These are phyloP conservation scores for Cochlearius cochlearius DNA, from an alignment of 2,113 vertebrate species.

Conservation along the genomic window DNA sequence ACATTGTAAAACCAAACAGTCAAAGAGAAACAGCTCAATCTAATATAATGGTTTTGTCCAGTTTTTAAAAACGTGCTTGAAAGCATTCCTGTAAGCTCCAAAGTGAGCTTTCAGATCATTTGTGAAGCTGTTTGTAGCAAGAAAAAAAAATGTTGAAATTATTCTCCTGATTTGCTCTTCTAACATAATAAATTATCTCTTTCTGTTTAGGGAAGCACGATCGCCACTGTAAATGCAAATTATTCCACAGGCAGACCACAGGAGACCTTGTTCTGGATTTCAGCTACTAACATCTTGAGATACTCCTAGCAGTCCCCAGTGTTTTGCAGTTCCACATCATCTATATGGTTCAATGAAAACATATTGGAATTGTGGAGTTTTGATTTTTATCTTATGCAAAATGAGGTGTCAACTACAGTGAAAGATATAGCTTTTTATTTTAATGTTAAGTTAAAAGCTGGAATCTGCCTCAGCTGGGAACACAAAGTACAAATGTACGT, in stretches of 20 bases:
- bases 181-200: not conserved
- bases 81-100: not conserved
- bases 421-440: not conserved
- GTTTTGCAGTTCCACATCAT: not conserved
- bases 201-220: rapidly evolving
- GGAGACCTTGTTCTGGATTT: not conserved
- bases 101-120: not conserved
- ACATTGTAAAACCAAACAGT: not conserved
- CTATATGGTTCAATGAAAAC: not conserved
- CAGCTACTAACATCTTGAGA: not conserved
- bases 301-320: not conserved
- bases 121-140: not conserved
- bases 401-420: not conserved
- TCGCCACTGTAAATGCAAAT: not conserved
- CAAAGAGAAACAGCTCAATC: not conserved
- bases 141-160: not conserved
- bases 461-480: not conserved
- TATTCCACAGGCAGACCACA: not conserved
- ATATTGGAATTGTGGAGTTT: not conserved
- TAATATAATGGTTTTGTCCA: not conserved
- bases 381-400: not conserved
- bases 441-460: not conserved
- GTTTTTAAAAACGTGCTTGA: not conserved
- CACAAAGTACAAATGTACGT: not conserved
- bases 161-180: not conserved